A percentile compares a stretch with the other conserved stretches of the same genome.
These are phyloP conservation scores for Calidris pygmaea DNA, from an alignment of 2,113 vertebrate genomes.

Conservation along the genomic window DNA sequence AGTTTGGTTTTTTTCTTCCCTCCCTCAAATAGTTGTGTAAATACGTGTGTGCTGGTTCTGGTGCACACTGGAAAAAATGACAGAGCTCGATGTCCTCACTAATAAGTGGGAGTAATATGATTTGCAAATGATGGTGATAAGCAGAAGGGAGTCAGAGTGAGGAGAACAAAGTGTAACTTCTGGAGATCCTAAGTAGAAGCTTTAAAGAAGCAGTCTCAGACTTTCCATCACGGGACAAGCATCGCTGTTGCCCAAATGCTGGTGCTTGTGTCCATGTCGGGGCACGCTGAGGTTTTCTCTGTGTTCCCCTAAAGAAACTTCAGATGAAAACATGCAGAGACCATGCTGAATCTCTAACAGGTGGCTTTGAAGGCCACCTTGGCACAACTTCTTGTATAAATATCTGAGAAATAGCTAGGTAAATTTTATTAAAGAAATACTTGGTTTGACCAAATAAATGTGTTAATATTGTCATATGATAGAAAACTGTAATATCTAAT, in stretches of 20 bases:
- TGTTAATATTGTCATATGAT: neutral
- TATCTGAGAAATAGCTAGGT: neutral
- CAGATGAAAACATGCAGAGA: neutral
- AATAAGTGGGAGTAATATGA: neutral
- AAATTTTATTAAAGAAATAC: neutral
- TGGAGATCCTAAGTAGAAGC: neutral
- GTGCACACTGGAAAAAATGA: neutral
- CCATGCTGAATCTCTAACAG: neutral
- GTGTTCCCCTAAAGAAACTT: accelerated
- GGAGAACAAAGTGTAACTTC: neutral
- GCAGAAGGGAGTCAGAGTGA: neutral
- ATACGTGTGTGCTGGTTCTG: neutral
- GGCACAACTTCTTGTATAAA: neutral
- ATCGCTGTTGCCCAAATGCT: neutral
- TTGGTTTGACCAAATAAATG: neutral
- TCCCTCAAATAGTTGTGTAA: neutral
- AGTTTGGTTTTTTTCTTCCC: neutral
- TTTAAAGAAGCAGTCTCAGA: neutral
- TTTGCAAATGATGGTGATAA: neutral
- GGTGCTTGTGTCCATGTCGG: neutral
- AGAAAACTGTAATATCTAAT: neutral
- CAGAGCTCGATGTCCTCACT: neutral
- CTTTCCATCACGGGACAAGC: neutral
- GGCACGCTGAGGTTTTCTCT: neutral
- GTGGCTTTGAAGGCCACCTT: neutral